Percentiles rank a stretch among this genome's conserved stretches.
phyloP scores from a whole-genome alignment of 2,797 vertebrate species.

The Adelosebastes latens region DNA sequence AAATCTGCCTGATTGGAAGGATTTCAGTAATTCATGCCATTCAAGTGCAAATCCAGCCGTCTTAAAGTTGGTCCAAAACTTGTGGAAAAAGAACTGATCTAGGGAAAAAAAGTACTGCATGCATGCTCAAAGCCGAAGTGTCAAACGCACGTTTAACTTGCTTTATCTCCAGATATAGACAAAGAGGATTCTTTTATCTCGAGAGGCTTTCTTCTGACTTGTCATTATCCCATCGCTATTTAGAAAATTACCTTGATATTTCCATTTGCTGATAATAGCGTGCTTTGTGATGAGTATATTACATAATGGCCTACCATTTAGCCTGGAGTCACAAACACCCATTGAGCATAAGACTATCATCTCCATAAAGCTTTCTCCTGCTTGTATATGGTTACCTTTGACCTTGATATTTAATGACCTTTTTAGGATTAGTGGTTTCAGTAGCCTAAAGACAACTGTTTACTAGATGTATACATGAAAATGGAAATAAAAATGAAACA shows the following conservation, averaged over 20 bases:
- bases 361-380: not conserved
- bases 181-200: not conserved
- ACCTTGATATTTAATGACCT: slow-evolving; percentile 29
- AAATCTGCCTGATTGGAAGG: slow-evolving; percentile 47
- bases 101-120: not conserved
- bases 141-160: not conserved
- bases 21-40: slow-evolving; percentile 43
- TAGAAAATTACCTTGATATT: slow-evolving; percentile 24
- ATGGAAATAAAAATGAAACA: not conserved
- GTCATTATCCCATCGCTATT: not conserved
- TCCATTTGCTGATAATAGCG: slow-evolving; percentile 28
- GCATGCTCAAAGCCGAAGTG: not conserved
- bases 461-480: not conserved
- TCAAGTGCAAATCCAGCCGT: slow-evolving; percentile 41
- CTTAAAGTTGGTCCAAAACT: slow-evolving; percentile 12
- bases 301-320: slow-evolving; percentile 1
- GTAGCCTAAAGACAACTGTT: slow-evolving; percentile 2
- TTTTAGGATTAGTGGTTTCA: slow-evolving; percentile 10
- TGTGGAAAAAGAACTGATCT: slow-evolving; percentile 14
- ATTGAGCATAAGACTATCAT: slow-evolving; percentile 6
- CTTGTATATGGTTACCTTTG: not conserved
- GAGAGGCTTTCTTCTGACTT: not conserved
- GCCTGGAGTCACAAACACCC: slow-evolving; percentile 16
- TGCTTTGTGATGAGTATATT: slow-evolving; percentile 18
- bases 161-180: not conserved